phyloP scores from a whole-genome alignment of 2,113 vertebrate genomes.

The Synchiropus splendidus region DNA sequence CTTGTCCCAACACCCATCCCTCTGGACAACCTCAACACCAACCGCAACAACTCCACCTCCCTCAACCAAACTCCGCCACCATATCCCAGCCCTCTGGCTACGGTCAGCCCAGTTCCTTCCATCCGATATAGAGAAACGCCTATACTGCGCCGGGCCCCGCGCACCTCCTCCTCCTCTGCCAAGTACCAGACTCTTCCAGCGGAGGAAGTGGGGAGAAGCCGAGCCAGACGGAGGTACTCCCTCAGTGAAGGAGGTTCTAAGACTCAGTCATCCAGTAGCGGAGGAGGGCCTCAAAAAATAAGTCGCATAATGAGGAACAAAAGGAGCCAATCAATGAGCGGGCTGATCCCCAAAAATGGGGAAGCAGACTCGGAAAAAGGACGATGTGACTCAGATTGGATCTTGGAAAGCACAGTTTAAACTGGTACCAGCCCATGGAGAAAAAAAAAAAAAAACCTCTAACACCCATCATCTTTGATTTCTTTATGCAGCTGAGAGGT shows the following conservation, averaged over 20 bases:
- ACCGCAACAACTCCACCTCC: conserved; percentile 92
- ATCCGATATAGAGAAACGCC: conserved; percentile 50
- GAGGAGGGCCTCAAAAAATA: conserved; percentile 55
- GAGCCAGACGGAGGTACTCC: conserved; percentile 78
- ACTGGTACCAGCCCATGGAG: conserved; percentile 15
- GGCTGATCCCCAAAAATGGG: conserved; percentile 69
- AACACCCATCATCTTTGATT: conserved; percentile 16
- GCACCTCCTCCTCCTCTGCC: conserved; percentile 19
- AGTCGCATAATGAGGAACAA: conserved; percentile 68
- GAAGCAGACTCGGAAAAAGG: conserved; percentile 65
- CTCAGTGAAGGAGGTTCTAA: conserved; percentile 71
- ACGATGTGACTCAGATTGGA: conserved; percentile 80
- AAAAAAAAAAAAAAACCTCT: conserved; percentile 26
- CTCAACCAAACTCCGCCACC: conserved; percentile 64
- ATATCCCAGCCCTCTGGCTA: conserved; percentile 17
- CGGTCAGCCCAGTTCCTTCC: conserved; percentile 28
- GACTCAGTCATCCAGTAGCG: conserved; percentile 34
- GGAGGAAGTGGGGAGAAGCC: conserved; percentile 59
- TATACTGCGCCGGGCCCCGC: conserved; percentile 45
- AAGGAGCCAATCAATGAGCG: conserved; percentile 86
- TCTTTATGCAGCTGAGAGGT: conserved; percentile 3
- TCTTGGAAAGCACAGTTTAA: conserved; percentile 92
- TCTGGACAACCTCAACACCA: conserved; percentile 83
- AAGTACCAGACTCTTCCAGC: conserved; percentile 65
- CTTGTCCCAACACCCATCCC: conserved; percentile 17